These are phyloP conservation scores for Notospermus geniculatus DNA, from an alignment of 1,140 invertebrate genomes.

Conservation along the genomic window DNA sequence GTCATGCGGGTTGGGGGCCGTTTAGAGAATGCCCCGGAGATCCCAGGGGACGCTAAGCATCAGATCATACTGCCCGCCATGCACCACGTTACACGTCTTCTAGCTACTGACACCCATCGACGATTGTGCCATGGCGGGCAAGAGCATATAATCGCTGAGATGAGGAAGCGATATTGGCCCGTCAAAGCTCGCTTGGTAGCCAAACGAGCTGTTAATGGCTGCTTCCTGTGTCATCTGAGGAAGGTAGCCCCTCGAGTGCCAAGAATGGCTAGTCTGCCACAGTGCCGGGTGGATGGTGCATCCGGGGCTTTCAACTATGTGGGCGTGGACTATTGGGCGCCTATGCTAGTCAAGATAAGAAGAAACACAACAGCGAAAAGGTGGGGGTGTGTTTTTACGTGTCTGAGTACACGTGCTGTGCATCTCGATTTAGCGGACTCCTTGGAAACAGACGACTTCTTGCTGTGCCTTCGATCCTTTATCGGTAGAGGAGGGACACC, in stretches of 20 bases:
- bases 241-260: background rate
- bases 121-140: background rate
- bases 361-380: background rate
- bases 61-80: slow-evolving; percentile 8
- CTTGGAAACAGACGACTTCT: no score
- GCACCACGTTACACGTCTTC: background rate
- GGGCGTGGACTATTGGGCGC: background rate
- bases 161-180: slow-evolving; percentile 5
- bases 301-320: background rate
- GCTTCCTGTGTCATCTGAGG: background rate
- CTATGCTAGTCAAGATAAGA: background rate
- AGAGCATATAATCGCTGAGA: background rate
- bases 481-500: background rate
- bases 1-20: slow-evolving; percentile 5
- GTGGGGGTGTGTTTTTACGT: no score
- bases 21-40: background rate
- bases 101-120: background rate
- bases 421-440: slow-evolving; percentile 9
- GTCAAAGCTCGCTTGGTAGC: background rate
- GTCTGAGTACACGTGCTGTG: slow-evolving; percentile 11
- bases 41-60: slow-evolving; percentile 9
- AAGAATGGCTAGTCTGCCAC: background rate
- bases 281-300: background rate
- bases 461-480: background rate
- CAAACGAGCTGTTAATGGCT: background rate